Evolutionary conservation across 2,113 vertebrate species (phyloP).

Genomic region (Pomatorhinus ruficollis): DNA sequence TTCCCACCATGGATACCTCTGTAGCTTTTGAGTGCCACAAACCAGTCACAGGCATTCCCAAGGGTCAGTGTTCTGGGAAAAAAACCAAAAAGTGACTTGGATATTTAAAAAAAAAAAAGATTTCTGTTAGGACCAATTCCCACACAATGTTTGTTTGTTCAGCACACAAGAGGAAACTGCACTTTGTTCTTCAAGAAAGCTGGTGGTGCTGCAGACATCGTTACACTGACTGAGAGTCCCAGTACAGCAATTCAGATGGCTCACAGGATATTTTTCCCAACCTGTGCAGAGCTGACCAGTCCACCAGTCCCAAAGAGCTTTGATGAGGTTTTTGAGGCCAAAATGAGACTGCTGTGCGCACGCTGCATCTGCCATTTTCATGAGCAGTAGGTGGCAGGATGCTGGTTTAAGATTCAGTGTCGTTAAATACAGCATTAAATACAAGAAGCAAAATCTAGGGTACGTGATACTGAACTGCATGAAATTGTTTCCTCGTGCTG

Average conservation of each 20-base stretch:
- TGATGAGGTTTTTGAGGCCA: neutral
- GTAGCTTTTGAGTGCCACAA: neutral
- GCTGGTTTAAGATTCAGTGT: neutral
- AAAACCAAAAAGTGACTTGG: neutral
- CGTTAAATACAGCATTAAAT: neutral
- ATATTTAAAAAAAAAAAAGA: neutral
- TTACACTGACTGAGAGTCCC: neutral
- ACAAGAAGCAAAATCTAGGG: neutral
- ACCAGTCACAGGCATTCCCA: neutral
- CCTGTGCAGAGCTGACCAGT: neutral
- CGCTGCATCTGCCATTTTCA: neutral
- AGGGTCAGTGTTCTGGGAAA: neutral
- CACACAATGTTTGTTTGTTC: conserved; percentile 7
- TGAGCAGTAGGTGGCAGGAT: neutral
- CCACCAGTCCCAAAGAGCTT: neutral
- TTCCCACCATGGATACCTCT: neutral
- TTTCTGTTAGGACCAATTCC: neutral
- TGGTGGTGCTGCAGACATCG: fast-evolving
- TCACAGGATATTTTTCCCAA: neutral
- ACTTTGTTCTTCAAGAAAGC: neutral
- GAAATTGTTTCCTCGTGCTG: neutral
- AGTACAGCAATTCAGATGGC: neutral
- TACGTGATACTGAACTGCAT: neutral
- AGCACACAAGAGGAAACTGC: neutral
- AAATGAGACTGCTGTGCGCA: neutral